Base-by-base conservation (phyloP, 2,888 invertebrate genomes). In the Neria commutata region DNA sequence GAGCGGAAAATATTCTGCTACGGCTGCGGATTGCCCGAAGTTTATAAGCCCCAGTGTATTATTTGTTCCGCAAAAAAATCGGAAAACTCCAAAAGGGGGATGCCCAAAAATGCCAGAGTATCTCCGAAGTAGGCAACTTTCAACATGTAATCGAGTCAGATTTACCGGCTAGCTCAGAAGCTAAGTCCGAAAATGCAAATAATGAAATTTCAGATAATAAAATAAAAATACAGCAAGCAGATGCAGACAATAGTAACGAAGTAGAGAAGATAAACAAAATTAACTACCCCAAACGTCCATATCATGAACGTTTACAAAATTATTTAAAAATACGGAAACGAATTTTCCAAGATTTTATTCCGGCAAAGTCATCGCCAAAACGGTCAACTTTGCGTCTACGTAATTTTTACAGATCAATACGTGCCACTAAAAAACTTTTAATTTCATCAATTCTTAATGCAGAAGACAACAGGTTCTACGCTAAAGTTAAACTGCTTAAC, bases 401-500 rank as follows among this genome's bases (percentile, higher is more conserved):
- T 2, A 11, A 21, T 1, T 60, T 47, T 53, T 56, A 49, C 10
- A 42, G 34, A 33, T n/a, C 14, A 14, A 26, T 47, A 2, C 37
- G 16, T 16, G 14, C 29, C 17, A 48, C 46, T 21, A 48, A n/a
- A 29, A 53, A 56, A 19, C 37, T 45, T 10, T 53, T 60, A 33
- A 8, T 60, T n/a, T 53, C 56, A 10, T 34, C 56, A 17, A 49
- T 60, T 34, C 17, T 60, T 1, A 49, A 54, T 11, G 5, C 34
- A n/a, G 26, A 45, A 14, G 56, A 60, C 50, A 24, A 16, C 29
- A n/a, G 60, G 3, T 54, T 48, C 14, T 61, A 57, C 23, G 61
- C 61, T 1, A 45, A 57, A 40, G 51, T 57, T 6, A 17, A 26
- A 6, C 57, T 61, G 11, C 26, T 51, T 3, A 23, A 54, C 6